Base-by-base conservation (phyloP, 1,140 invertebrate species). In the Drosophila nikananu region DNA sequence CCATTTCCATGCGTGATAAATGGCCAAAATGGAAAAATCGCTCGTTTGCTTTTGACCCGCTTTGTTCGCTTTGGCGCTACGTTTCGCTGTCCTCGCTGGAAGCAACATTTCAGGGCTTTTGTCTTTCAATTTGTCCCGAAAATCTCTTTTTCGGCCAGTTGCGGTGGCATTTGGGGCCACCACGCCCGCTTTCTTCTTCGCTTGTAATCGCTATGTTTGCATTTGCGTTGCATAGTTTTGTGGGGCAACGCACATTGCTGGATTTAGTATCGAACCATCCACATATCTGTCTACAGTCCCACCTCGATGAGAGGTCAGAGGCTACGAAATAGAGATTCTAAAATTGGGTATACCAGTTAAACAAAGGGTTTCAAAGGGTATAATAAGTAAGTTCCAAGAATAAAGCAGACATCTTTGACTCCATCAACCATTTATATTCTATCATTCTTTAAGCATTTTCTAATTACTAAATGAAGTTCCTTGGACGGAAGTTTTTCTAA, bases 1-100 rank as follows among this genome's bases (percentile, higher is more conserved):
- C 70, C 59, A 89, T 71, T 87, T 73, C 66, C 71, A 66, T 66
- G 68, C 67, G 77, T 80, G 84, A 74, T 83, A 84, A 87, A 70
- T 71, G 68, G 52, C 64, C 44, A 42, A 77, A 77, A 71, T 52
- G 58, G 63, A 62, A 77, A 77, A 67, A 48, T 59, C 58, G 51
- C 44, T 54, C 39, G 63, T 44, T 51, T 63, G 63, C 63, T 62
- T 52, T 71, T 48, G 63, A 54, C 39, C 42, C 35, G 39, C 49
- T 61, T 66, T 78, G 77, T 39, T 48, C 37, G 52, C 57, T 72
- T 51, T 66, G 23, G 55, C 55, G 19, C 62, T 32, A 37, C 68
- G 48, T 21, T 55, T 39, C 44, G 64, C 60, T 67, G 44, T 68
- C 30, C 70, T 57, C 70, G 54, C 17, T 52, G 30, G 44, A 61